Conservation (phyloP, 2,888 invertebrate species). For the Drymonia ruficornis region DNA sequence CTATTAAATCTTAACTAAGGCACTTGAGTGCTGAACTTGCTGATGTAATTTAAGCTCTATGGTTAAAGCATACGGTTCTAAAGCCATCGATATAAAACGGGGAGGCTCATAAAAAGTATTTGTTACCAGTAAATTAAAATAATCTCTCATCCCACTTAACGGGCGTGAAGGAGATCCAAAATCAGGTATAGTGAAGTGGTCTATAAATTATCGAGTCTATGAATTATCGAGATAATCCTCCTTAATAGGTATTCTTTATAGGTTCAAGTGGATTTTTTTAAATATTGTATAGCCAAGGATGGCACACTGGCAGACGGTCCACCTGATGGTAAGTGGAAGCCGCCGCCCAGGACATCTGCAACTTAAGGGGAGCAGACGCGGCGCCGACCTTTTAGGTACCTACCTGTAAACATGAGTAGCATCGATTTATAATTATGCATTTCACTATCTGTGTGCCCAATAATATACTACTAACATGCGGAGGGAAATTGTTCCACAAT, state of each 20-base stretch:
- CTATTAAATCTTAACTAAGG: conserved; percentile 21
- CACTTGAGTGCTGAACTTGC: conserved; percentile 14
- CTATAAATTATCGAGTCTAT: conserved; percentile 41
- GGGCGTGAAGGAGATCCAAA: conserved; percentile 24
- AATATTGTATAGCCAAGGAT: too few species aligned
- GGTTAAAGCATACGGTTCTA: conserved; percentile 3
- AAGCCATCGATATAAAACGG: conserved; percentile 5
- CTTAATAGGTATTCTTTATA: conserved; percentile 17
- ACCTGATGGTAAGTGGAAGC: too few species aligned
- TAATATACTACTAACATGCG: too few species aligned
- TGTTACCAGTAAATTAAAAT: conserved; percentile 39
- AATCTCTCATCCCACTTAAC: conserved; percentile 36
- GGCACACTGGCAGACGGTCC: too few species aligned
- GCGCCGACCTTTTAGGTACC: too few species aligned
- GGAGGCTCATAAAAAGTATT: conserved; percentile 24
- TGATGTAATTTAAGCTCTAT: conserved; percentile 4
- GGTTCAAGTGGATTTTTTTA: not conserved
- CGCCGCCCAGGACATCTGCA: too few species aligned
- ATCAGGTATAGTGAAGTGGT: conserved; percentile 31
- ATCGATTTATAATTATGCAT: too few species aligned
- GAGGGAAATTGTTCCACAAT: too few species aligned
- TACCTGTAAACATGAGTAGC: too few species aligned
- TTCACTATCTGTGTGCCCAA: too few species aligned
- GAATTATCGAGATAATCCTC: conserved; percentile 29
- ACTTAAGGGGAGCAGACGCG: too few species aligned